These are phyloP conservation scores for Calliopum simillimum DNA, from an alignment of 2,888 invertebrate species.

Conservation along the genomic window DNA sequence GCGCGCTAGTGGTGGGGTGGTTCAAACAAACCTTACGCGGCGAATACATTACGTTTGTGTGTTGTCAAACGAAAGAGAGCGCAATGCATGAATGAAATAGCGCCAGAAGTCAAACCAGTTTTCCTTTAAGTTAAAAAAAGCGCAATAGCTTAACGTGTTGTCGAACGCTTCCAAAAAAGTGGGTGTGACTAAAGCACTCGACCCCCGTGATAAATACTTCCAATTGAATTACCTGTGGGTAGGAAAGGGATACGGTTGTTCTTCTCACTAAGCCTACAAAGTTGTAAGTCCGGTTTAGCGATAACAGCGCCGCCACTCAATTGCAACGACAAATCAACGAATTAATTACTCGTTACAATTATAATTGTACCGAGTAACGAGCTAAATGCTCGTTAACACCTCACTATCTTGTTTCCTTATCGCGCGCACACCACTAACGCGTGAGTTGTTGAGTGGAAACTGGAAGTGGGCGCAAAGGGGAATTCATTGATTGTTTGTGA, in stretches of 20 bases:
- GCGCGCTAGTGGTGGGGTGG: conserved; percentile 44
- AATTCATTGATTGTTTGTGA: neutral
- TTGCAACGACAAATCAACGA: conserved; percentile 33
- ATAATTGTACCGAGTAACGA: conserved; percentile 19
- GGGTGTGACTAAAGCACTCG: neutral
- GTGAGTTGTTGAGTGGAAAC: neutral
- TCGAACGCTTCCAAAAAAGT: conserved; percentile 6
- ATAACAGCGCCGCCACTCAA: conserved; percentile 45
- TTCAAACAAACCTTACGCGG: conserved; percentile 53
- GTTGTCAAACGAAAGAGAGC: neutral
- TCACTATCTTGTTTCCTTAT: conserved; percentile 38
- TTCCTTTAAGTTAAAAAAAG: neutral
- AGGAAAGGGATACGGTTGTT: too few relatives aligned
- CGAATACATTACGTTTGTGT: neutral
- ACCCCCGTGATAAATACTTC: too few relatives aligned
- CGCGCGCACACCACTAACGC: neutral
- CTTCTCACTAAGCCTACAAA: neutral
- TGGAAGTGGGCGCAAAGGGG: conserved; percentile 7
- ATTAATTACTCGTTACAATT: conserved; percentile 46
- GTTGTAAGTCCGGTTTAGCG: conserved; percentile 23
- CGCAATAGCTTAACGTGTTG: neutral
- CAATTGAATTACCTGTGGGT: too few relatives aligned
- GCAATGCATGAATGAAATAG: neutral
- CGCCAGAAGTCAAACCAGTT: neutral
- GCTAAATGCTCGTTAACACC: conserved; percentile 29